Evolutionary conservation across 2,888 invertebrate genomes (phyloP).

Genomic region (Aleiodes leptofemur): DNA sequence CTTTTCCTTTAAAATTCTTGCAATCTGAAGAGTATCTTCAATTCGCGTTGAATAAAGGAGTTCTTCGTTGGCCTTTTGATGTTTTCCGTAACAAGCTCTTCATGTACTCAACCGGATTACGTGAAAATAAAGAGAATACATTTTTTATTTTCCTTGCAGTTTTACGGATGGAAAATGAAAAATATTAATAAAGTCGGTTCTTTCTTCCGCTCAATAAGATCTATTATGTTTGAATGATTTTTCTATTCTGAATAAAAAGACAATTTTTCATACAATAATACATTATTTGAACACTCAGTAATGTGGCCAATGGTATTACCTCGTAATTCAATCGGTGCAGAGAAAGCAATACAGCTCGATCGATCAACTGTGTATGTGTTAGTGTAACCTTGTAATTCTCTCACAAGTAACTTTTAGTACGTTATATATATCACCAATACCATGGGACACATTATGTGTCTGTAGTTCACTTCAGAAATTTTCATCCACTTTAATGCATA

Average conservation of each 20-base stretch:
- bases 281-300: background rate
- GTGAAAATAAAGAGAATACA: background rate
- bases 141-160: no score
- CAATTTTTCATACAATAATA: no score
- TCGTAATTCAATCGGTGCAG: conserved; percentile 2
- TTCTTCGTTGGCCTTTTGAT: background rate
- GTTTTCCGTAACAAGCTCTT: background rate
- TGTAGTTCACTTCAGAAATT: no score
- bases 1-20: conserved; percentile 5
- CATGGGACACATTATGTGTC: no score
- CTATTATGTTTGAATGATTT: no score
- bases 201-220: no score
- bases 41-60: background rate
- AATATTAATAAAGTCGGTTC: no score
- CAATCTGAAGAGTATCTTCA: background rate
- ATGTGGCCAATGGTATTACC: background rate
- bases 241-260: no score
- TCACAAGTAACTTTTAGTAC: no score
- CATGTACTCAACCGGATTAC: background rate
- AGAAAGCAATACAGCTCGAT: conserved; percentile 8
- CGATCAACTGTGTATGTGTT: background rate
- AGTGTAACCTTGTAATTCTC: conserved; percentile 9
- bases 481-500: background rate
- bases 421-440: no score
- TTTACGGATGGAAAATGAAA: no score